These are phyloP conservation scores for Limosa lapponica DNA, from an alignment of 2,797 vertebrate species.

Conservation along the genomic window DNA sequence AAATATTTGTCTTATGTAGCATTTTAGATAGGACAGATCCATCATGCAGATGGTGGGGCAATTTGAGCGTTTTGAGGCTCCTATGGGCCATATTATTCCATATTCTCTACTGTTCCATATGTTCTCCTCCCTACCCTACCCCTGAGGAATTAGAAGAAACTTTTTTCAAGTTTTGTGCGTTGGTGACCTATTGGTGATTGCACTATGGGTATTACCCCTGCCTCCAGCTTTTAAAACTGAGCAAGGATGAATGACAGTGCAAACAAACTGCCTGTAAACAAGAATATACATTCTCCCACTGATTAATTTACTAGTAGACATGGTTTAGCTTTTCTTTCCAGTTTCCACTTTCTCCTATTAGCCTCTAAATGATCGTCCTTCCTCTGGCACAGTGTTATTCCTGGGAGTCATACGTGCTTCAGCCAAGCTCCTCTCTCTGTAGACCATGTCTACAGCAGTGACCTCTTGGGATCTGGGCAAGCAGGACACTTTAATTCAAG, in stretches of 20 bases:
- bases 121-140: not conserved
- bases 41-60: not conserved
- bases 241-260: not conserved
- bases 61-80: not conserved
- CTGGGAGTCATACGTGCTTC: not conserved
- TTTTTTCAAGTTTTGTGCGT: not conserved
- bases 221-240: not conserved
- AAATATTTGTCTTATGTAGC: not conserved
- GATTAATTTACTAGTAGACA: not conserved
- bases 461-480: not conserved
- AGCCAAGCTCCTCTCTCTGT: not conserved
- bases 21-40: fast-evolving
- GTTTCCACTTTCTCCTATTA: not conserved
- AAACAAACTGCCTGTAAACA: not conserved
- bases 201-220: not conserved
- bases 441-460: not conserved
- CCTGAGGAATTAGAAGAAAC: not conserved
- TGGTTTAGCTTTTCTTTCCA: not conserved
- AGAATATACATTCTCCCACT: not conserved
- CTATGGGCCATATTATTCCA: not conserved
- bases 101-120: not conserved
- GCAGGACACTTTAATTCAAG: not conserved
- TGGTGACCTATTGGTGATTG: not conserved
- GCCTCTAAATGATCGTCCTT: not conserved
- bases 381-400: not conserved